Evolutionary conservation across 2,888 invertebrate genomes (phyloP).

Genomic region (Acleris cristana): DNA sequence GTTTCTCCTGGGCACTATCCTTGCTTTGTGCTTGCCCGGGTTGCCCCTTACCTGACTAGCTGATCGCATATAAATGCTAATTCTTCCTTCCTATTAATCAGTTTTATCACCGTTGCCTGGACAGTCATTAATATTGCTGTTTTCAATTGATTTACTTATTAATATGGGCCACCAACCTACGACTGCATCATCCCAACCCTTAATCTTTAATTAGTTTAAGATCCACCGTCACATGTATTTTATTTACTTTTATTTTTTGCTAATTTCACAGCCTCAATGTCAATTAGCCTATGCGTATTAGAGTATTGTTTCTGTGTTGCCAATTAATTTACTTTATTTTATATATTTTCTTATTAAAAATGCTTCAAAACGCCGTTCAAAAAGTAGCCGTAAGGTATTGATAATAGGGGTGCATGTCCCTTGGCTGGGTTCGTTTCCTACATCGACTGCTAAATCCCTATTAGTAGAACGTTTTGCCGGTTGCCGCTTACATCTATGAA

Average conservation of each 20-base stretch:
- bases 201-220: constrained; percentile 68
- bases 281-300: constrained; percentile 84
- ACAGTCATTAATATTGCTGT: constrained; percentile 63
- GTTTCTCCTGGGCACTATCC: constrained; percentile 67
- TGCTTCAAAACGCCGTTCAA: constrained; percentile 82
- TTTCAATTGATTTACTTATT: constrained; percentile 79
- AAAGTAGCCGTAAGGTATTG: constrained; percentile 81
- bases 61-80: constrained; percentile 63
- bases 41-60: constrained; percentile 49
- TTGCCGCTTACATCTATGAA: constrained; percentile 76
- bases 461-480: constrained; percentile 76
- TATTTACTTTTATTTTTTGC: constrained; percentile 74
- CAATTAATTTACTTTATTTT: constrained; percentile 73
- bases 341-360: constrained; percentile 64
- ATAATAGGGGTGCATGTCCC: constrained; percentile 74
- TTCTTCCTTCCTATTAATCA: constrained; percentile 58
- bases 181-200: constrained; percentile 64
- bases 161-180: constrained; percentile 76
- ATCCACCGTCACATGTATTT: constrained; percentile 73
- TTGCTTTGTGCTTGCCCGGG: constrained; percentile 69
- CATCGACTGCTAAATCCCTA: constrained; percentile 49
- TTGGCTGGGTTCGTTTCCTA: constrained; percentile 67
- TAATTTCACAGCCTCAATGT: constrained; percentile 84
- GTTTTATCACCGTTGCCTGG: constrained; percentile 63
- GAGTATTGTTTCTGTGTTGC: constrained; percentile 82